phyloP scores from a whole-genome alignment of 2,888 invertebrate genomes.

The Limnephilus rhombicus region DNA sequence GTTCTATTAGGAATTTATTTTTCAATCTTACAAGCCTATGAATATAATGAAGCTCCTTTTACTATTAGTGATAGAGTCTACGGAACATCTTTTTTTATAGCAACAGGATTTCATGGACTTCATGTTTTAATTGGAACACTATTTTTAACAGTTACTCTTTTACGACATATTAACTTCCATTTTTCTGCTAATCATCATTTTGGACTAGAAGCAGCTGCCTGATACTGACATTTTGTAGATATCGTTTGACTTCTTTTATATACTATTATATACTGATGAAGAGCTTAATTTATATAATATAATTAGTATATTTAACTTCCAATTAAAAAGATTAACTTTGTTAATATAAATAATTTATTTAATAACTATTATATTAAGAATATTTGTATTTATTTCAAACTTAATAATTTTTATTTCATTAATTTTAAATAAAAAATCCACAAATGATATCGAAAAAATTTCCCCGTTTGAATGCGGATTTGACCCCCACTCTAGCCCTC shows the following conservation, averaged over 20 bases:
- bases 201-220: too few species aligned
- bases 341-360: constrained; percentile 80
- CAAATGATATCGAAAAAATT: too few species aligned
- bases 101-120: constrained; percentile 86
- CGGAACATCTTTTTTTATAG: constrained; percentile 84
- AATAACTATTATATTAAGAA: constrained; percentile 67
- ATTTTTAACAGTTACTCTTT: constrained; percentile 69
- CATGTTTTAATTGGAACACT: constrained; percentile 83
- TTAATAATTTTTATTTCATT: too few species aligned
- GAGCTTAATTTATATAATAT: constrained; percentile 82
- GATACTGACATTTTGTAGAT: constrained; percentile 82
- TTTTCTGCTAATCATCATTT: too few species aligned
- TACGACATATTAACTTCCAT: too few species aligned
- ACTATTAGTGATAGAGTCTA: constrained; percentile 80
- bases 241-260: constrained; percentile 81
- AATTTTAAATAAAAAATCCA: too few species aligned
- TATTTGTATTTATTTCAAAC: too few species aligned
- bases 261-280: constrained; percentile 84
- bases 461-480: too few species aligned
- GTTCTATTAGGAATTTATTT: too few species aligned
- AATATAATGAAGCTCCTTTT: constrained; percentile 83
- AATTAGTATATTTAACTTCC: constrained; percentile 85
- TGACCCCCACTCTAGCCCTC: too few species aligned
- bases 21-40: constrained; percentile 74
- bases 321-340: constrained; percentile 81